Evolutionary conservation across 1,140 invertebrate genomes (phyloP).

Genomic region (Drosophila lini): DNA sequence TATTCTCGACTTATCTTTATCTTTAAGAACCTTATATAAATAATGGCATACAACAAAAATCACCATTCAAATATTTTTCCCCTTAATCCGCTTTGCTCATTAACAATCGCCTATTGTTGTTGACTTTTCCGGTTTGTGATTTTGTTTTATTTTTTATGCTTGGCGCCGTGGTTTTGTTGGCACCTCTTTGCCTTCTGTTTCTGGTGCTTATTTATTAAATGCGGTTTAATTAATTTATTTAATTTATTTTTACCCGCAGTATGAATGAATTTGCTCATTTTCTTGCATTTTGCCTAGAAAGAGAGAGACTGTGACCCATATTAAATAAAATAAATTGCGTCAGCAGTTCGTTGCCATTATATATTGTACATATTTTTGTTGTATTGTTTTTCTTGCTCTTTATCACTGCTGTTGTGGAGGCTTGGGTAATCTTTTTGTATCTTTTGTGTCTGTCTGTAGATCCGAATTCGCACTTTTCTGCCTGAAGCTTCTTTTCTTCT

Average conservation of each 20-base stretch:
- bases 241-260: conserved; percentile 22
- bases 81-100: conserved; percentile 16
- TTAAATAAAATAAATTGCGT: conserved; percentile 26
- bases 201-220: conserved; percentile 41
- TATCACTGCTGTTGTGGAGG: conserved; percentile 9
- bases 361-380: conserved; percentile 1
- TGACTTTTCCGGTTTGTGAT: conserved; percentile 39
- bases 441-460: conserved; percentile 13
- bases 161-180: conserved; percentile 38
- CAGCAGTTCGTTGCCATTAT: conserved; percentile 28
- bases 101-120: conserved; percentile 20
- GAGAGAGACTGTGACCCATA: conserved; percentile 30
- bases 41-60: not conserved
- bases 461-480: conserved; percentile 30
- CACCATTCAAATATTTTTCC: conserved; percentile 7
- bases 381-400: conserved; percentile 18
- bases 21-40: not conserved
- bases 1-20: not conserved
- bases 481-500: conserved; percentile 10
- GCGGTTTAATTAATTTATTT: conserved; percentile 40
- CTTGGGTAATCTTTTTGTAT: conserved; percentile 21
- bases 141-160: conserved; percentile 31
- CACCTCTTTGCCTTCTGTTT: conserved; percentile 15
- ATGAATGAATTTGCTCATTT: conserved; percentile 30
- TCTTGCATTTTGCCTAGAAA: conserved; percentile 21